phyloP scores from a whole-genome alignment of 2,888 invertebrate genomes.

The Limnephilus lunatus region DNA sequence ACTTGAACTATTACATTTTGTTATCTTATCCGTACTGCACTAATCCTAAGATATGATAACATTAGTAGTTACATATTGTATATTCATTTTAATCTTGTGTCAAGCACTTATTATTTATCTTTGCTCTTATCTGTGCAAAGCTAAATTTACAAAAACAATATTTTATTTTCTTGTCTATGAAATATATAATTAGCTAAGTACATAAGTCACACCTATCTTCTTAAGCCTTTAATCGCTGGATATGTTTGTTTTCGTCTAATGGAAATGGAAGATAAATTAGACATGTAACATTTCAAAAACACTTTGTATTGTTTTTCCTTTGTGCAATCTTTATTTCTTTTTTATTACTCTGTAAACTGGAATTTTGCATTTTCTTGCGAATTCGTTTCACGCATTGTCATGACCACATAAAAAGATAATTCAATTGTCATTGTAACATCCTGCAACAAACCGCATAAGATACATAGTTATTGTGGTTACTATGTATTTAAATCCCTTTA shows the following conservation, averaged over 20 bases:
- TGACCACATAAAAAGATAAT: neutral
- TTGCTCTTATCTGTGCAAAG: neutral
- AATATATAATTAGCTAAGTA: neutral
- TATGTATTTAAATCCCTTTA: neutral
- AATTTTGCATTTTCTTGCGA: neutral
- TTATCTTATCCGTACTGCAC: neutral
- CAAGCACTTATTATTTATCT: neutral
- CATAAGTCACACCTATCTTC: neutral
- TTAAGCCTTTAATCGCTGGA: neutral
- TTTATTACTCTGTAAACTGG: neutral
- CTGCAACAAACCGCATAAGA: neutral
- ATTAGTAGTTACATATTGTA: neutral
- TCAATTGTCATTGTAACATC: neutral
- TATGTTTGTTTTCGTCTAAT: neutral
- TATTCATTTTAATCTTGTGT: neutral
- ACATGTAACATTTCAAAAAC: neutral
- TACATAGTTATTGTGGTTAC: neutral
- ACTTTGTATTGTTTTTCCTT: neutral
- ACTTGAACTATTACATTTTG: neutral
- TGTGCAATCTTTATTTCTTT: neutral
- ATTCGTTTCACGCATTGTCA: neutral
- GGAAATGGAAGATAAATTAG: neutral
- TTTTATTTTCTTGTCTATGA: neutral
- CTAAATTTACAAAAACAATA: neutral
- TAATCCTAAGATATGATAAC: neutral